Evolutionary conservation across 2,113 vertebrate genomes (phyloP).

Genomic region (Nicator chloris): DNA sequence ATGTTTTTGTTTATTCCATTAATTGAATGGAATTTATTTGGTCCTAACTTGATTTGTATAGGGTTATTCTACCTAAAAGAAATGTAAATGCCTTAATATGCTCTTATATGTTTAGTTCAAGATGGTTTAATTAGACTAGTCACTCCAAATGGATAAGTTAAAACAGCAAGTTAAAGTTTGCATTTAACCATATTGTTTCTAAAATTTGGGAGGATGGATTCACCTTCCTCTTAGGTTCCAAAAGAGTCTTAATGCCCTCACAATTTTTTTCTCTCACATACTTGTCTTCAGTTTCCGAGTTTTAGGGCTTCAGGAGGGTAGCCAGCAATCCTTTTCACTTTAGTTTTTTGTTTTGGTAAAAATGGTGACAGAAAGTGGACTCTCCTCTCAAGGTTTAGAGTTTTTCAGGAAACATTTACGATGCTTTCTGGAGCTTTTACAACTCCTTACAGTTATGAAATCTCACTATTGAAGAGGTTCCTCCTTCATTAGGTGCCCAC

Average conservation of each 20-base stretch:
- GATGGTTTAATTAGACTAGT: background rate
- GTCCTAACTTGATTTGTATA: background rate
- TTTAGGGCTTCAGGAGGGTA: background rate
- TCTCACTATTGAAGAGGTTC: background rate
- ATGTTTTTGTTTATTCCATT: background rate
- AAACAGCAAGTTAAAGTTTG: background rate
- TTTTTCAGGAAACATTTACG: background rate
- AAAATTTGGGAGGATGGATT: background rate
- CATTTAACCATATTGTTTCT: background rate
- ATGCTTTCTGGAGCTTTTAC: background rate
- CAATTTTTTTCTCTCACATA: background rate
- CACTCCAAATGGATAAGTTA: background rate
- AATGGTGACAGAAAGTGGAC: background rate
- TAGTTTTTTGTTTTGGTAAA: background rate
- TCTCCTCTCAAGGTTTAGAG: background rate
- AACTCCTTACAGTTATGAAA: background rate
- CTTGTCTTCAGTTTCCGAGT: background rate
- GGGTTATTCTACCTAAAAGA: background rate
- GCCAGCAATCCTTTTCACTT: background rate
- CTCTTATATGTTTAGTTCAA: background rate
- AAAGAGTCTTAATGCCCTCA: background rate
- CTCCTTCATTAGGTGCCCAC: background rate
- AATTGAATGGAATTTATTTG: background rate
- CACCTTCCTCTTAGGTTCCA: background rate
- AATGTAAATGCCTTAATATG: background rate